Base-by-base conservation (phyloP, 2,113 vertebrate genomes). In the Echinops telfairi region DNA sequence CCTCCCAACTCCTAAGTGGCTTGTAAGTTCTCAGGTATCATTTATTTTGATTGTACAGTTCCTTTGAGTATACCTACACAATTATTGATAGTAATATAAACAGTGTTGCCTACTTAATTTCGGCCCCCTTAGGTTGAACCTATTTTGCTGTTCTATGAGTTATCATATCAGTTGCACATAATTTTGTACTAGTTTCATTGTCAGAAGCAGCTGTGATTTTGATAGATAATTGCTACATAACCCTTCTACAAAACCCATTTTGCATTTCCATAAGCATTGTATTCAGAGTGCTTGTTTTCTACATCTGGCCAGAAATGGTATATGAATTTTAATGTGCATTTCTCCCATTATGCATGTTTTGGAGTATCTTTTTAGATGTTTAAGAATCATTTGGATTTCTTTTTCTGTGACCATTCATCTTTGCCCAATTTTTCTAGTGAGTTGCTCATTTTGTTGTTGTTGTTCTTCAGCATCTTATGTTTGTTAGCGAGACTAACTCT, bases 321-420 rank as follows among this genome's bases (percentile, higher is more conserved):
- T 78, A 66, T 83, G 16, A 84, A 6, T 73, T 96, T 62, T 89
- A 60, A 88, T 43, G 86, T 93, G 3, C 33, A 12, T 89, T 91
- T 83, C 6, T 75, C 7, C 5, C 2, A 47, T 53, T 90, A 20
- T 43, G 40, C 88, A 7, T 92, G 33, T 68, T 47, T 83, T 40
- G 58, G 60, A 58, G n/a, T 12, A 14, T 84, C 40, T 83, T 88
- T 91, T 95, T 6, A 31, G 82, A 14, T 87, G 17, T 92, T 86
- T 86, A 79, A 92, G 87, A 89, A 47, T 2, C 6, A 80, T 71
- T 89, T 93, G 60, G 3, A 58, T 95, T 92, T 82, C 33, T 82
- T 92, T 93, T 82, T 71, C 62, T 91, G 38, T 89, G 40, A 84
- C 33, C 86, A 4, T 90, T 93, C 47, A 68, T 70, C 19, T 22